phyloP scores from a whole-genome alignment of 2,797 vertebrate species.

The Brachymystax lenok region DNA sequence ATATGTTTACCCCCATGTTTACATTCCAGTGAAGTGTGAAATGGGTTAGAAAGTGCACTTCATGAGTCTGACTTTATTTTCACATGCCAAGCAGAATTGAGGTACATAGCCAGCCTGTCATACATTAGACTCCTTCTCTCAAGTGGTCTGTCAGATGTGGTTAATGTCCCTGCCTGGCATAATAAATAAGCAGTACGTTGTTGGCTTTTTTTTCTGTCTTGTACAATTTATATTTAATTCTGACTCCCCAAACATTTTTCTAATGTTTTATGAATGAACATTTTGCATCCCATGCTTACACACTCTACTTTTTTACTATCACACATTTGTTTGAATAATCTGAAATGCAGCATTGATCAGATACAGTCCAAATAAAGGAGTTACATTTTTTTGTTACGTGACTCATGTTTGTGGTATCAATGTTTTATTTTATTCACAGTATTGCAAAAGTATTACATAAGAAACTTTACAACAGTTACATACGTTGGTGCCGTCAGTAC shows the following conservation, averaged over 20 bases:
- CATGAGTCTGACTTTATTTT: slow-evolving; percentile 57
- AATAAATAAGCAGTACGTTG: slow-evolving; percentile 56
- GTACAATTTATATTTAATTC: slow-evolving; percentile 74
- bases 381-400: slow-evolving; percentile 73
- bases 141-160: slow-evolving; percentile 55
- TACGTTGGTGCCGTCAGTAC: neutral
- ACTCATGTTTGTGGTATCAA: slow-evolving; percentile 34
- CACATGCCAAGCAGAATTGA: slow-evolving; percentile 51
- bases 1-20: slow-evolving; percentile 78
- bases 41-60: slow-evolving; percentile 61
- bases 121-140: slow-evolving; percentile 48
- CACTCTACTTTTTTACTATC: slow-evolving; percentile 71
- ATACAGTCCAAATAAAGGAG: slow-evolving; percentile 77
- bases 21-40: slow-evolving; percentile 72
- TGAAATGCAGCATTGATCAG: slow-evolving; percentile 69
- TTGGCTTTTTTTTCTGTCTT: slow-evolving; percentile 65
- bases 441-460: neutral
- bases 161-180: slow-evolving; percentile 64
- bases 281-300: slow-evolving; percentile 74
- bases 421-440: neutral
- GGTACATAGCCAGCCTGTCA: slow-evolving; percentile 63
- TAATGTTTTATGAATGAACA: slow-evolving; percentile 70
- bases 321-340: slow-evolving; percentile 72
- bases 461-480: neutral
- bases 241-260: slow-evolving; percentile 66